Base-by-base conservation (phyloP, 2,888 invertebrate genomes). In the Sclerodermus sp. region DNA sequence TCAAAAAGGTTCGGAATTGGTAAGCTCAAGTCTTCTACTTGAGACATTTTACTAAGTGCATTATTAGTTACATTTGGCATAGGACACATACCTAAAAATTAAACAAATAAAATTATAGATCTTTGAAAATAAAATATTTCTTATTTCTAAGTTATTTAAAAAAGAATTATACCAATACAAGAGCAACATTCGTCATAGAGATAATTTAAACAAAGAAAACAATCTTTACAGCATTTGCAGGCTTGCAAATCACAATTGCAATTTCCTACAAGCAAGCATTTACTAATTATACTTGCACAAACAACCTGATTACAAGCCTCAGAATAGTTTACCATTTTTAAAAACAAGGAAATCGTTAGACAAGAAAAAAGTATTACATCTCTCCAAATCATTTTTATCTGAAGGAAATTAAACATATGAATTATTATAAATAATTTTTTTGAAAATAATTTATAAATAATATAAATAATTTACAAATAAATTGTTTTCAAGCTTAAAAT, bases 121-220 rank as follows among this genome's bases (percentile, higher is more conserved):
- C 95, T 96, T 80, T 14, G 77, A 74, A 68, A 15, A 23, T 23
- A 5, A 23, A 23, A 23, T 3, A 5, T 23, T 23, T 23, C 8
- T 23, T 23, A 23, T 23, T n/a, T n/a, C n/a, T n/a, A n/a, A n/a
- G n/a, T n/a, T n/a, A n/a, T n/a, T n/a, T n/a, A n/a, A n/a, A n/a
- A n/a, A 41, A 8, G 8, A 23, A 23, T 3, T 23, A 8, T 81
- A 96, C 97, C 96, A 67, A 97, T 94, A 82, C 96, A 97, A 47
- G 95, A 94, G 76, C 97, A 97, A 80, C 97, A 97, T 79, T 96
- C 95, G 60, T 87, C 88, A 79, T 93, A 96, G 44, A 95, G 84
- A 68, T 89, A 88, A 62, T 89, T 90, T 50, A 97, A 84, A 73
- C 97, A 97, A 71, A 87, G 89, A 67, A 89, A 90, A 72, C 97